Conservation (phyloP, 2,797 vertebrate genomes). For the Pelodytes ibericus region DNA sequence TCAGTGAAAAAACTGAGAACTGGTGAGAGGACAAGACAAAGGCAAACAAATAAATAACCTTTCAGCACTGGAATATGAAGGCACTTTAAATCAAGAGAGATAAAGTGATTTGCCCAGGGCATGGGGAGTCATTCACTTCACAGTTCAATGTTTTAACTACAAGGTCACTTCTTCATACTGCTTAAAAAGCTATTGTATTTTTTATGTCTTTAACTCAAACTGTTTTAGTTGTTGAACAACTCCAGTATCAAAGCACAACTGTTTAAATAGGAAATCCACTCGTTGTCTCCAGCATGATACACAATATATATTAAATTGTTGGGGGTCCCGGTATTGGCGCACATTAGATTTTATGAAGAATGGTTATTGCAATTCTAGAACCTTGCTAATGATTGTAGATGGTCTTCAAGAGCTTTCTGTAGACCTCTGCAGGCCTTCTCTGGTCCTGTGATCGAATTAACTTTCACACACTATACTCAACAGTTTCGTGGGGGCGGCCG, state of each 20-base stretch:
- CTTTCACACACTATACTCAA: too few relatives aligned
- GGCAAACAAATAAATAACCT: slow-evolving; percentile 4
- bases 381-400: too few relatives aligned
- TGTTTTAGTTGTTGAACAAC: slow-evolving; percentile 18
- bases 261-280: not conserved
- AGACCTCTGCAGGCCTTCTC: too few relatives aligned
- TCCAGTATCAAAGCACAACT: not conserved
- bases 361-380: too few relatives aligned
- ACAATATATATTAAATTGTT: too few relatives aligned
- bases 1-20: not conserved
- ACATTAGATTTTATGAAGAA: too few relatives aligned
- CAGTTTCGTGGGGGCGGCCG: too few relatives aligned
- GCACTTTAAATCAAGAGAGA: slow-evolving; percentile 50
- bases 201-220: slow-evolving; percentile 41
- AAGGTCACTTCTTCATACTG: slow-evolving; percentile 51
- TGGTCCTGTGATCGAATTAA: too few relatives aligned
- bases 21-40: slow-evolving; percentile 33
- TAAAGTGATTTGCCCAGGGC: slow-evolving; percentile 54
- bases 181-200: slow-evolving; percentile 49
- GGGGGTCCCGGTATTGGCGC: too few relatives aligned
- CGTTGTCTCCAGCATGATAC: too few relatives aligned
- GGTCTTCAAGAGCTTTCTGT: too few relatives aligned
- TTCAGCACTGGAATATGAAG: slow-evolving; percentile 42
- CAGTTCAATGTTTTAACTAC: slow-evolving; percentile 57
- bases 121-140: slow-evolving; percentile 50